A percentile compares a stretch with the other conserved stretches of the same genome.
Conservation (phyloP, 1,140 invertebrate genomes). For the Parasteatoda tepidariorum region DNA sequence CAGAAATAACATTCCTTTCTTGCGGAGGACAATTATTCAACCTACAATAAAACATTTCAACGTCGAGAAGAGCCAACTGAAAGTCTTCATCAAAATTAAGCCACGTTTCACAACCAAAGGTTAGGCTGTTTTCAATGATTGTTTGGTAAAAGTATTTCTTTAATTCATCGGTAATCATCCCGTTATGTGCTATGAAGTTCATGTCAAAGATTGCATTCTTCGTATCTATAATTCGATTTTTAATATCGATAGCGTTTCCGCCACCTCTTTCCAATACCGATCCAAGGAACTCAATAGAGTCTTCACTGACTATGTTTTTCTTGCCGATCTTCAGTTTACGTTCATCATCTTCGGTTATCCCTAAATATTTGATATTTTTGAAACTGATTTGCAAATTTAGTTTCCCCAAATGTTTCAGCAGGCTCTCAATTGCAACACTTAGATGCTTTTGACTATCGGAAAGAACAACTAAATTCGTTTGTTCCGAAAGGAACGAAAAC, state of each 20-base stretch:
- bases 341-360: neutral
- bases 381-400: neutral
- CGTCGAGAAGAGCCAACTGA: neutral
- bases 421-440: neutral
- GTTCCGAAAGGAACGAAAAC: neutral
- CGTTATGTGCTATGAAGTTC: neutral
- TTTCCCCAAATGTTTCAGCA: neutral
- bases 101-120: constrained; percentile 24
- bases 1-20: neutral
- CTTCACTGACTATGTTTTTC: neutral
- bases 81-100: neutral
- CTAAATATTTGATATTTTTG: constrained; percentile 11
- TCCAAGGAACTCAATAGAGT: neutral
- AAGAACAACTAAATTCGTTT: constrained; percentile 14
- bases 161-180: neutral
- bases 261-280: constrained; percentile 11
- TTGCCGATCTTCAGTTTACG: neutral
- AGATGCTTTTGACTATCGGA: neutral
- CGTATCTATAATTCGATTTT: neutral
- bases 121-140: neutral
- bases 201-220: neutral
- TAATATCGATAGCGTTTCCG: neutral
- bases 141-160: constrained; percentile 12
- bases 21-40: neutral
- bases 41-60: constrained; percentile 25